Evolutionary conservation across 2,888 invertebrate species (phyloP), one percentile per base, ranked within the genome.

Genomic region (Dorcus hopei): DNA sequence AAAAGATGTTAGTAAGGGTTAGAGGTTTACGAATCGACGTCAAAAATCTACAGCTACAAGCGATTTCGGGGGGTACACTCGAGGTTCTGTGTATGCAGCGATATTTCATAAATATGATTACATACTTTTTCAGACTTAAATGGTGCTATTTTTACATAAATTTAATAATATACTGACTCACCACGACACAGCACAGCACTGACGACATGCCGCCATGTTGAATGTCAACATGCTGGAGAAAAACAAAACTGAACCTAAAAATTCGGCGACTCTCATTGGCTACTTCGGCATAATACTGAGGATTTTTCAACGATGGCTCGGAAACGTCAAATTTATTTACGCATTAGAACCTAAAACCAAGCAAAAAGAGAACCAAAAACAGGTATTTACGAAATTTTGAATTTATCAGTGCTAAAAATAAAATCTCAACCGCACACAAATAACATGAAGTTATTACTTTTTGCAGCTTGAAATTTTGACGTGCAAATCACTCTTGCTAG

Each of bases 131-230:
- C 39, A 39, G 16, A 49, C 49, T 43, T 39, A 40, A 48, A 26
- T 11, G 16, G 38, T 14, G 52, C 48, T 59, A 56, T 40, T 45
- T 57, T 60, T 54, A 41, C 49, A 52, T 47, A 61, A 58, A 58
- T 58, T 52, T 54, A 61, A 8, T 58, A 49, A 58, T 54, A 56
- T 74, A 76, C 75, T 74, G 84, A 90, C 91, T 90, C 87, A 91
- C 91, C 92, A 91, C 91, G 91, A 91, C 91, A 91, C 91, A 91
- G 91, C 92, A 92, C 88, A 90, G 90, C 92, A 92, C 91, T 90
- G 90, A 90, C 89, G 90, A 91, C 91, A 91, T 89, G 90, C 91
- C 91, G 92, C 92, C 92, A 92, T 92, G 89, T 91, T 91, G 89
- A 88, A 88, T 89, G 89, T 89, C 88, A 89, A 88, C 82, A 82